Evolutionary conservation across 1,140 invertebrate species (phyloP).

Genomic region (Coenobita brevimanus): DNA sequence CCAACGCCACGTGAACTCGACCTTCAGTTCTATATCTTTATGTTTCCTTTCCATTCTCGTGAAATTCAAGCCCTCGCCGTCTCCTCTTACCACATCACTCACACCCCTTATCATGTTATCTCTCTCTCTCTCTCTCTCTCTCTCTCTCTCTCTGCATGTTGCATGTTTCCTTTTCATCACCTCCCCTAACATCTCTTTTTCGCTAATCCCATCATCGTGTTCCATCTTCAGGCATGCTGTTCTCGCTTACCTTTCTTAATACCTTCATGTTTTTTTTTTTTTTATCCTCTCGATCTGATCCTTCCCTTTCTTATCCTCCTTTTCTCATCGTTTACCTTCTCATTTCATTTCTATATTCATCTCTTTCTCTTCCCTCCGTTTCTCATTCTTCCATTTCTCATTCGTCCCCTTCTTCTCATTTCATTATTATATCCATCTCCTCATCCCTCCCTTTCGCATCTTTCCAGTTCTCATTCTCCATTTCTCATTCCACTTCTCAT

Average conservation of each 20-base stretch:
- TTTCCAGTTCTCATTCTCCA: neutral
- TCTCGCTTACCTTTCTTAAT: neutral
- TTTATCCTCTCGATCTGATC: neutral
- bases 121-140: no score
- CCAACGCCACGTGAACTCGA: no score
- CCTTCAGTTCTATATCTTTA: no score
- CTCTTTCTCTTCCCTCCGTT: neutral
- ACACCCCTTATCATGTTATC: neutral
- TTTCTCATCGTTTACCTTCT: neutral
- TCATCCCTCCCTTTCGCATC: neutral
- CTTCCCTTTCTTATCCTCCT: neutral
- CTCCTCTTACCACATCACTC: neutral
- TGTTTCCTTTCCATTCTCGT: no score
- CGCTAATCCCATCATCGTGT: neutral
- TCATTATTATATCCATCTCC: neutral
- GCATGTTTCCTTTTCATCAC: neutral
- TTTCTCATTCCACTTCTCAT: no score
- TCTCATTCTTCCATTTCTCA: neutral
- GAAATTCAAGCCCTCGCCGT: no score
- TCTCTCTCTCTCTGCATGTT: no score
- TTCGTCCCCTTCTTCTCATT: neutral
- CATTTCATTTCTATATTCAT: neutral
- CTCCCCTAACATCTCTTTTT: no score
- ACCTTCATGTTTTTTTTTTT: neutral
- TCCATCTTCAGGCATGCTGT: neutral